Evolutionary conservation across 2,113 vertebrate species (phyloP), one percentile per base, ranked within the genome.

Genomic region (Xyliphius kryptos): DNA sequence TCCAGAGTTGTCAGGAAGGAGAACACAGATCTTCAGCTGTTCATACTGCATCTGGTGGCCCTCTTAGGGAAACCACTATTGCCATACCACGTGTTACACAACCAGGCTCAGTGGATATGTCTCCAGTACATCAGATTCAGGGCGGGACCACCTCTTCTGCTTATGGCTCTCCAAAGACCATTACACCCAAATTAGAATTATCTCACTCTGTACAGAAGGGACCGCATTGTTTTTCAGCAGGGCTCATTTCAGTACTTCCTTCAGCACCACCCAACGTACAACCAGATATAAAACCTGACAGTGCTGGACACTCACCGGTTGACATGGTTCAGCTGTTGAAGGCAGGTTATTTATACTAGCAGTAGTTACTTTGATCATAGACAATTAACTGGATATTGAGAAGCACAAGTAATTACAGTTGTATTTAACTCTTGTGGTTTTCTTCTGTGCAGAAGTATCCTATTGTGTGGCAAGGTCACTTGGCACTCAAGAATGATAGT

Each of bases 261-360:
- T 8, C 85, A 80, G 1, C 84, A 81, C 70, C 80, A 76, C 47
- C 77, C 38, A 74, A 81, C 70, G 73, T 79, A 6, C 87, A 88
- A 50, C 36, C 86, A 0, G 92, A 96, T 46, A 72, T 87, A 36
- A 95, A 93, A 58, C 82, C 88, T 26, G 95, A 93, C 20, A 86
- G 85, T 70, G 75, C 80, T 19, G 83, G 88, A 1, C 92, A 93
- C 77, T 86, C 88, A 56, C 91, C 93, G 0, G 86, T 95, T 73
- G 95, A 98, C 63, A 97, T 91, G 92, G 93, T 95, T 68, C 94
- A 98, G 68, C 92, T 98, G 10, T 79, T 98, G 50, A 97, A 91
- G 63, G 96, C 97, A 81, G 79, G 87, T 70, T n/a, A 9, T 3
- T 10, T 46, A 36, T 19, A 13, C 53, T 13, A 49, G 12, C 14